These are phyloP conservation scores for Entomobrya multifasciata DNA, from an alignment of 2,888 invertebrate genomes.

Conservation along the genomic window DNA sequence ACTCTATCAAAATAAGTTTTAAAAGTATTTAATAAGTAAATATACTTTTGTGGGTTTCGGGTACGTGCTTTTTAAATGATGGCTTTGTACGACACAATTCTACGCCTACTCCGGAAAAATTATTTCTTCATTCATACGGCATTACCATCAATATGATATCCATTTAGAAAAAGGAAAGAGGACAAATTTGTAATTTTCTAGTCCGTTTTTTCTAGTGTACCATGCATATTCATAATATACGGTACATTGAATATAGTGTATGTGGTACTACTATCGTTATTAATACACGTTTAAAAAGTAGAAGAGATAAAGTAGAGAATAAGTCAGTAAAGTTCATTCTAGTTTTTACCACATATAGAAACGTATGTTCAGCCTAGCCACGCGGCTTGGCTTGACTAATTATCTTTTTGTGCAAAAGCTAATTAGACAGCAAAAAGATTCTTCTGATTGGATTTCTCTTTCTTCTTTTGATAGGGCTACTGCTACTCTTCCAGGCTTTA, in stretches of 20 bases:
- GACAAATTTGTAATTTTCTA: neutral
- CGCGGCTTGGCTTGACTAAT: constrained; percentile 61
- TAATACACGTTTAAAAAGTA: neutral
- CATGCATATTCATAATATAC: no score
- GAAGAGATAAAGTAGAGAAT: neutral
- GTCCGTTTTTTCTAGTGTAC: neutral
- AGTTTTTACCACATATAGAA: constrained; percentile 9
- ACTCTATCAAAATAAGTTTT: neutral
- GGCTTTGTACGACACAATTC: neutral
- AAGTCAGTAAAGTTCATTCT: constrained; percentile 20
- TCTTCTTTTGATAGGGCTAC: constrained; percentile 37
- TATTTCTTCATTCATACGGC: constrained; percentile 20
- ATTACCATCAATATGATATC: constrained; percentile 5
- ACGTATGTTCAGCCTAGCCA: constrained; percentile 1
- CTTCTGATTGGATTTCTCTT: constrained; percentile 50
- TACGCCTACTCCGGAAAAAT: neutral
- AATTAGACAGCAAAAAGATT: constrained; percentile 60
- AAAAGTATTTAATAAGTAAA: neutral
- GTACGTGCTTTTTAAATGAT: no score
- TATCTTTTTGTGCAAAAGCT: constrained; percentile 59
- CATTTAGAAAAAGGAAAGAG: neutral
- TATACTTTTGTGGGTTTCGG: no score
- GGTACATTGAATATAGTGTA: no score
- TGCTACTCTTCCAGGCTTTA: no score
- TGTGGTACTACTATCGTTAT: no score